These are phyloP conservation scores for Drosophila albomicans DNA, from an alignment of 1,140 invertebrate species.

Conservation along the genomic window DNA sequence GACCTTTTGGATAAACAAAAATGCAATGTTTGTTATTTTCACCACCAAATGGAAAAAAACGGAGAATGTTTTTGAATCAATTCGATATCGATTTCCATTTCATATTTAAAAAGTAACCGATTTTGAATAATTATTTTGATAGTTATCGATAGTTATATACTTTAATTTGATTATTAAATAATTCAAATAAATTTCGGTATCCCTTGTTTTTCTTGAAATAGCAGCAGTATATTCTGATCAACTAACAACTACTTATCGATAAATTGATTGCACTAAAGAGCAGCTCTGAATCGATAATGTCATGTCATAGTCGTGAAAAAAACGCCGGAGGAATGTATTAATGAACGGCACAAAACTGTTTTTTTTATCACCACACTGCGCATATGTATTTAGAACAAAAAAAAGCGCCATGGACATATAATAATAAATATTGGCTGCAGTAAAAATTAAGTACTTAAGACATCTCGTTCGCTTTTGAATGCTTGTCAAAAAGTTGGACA, in stretches of 20 bases:
- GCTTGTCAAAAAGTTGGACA: constrained; percentile 41
- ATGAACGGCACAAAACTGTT: constrained; percentile 60
- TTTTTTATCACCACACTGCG: constrained; percentile 64
- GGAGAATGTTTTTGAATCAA: neutral
- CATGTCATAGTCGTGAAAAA: constrained; percentile 59
- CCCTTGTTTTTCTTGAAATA: too few relatives aligned
- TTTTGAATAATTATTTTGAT: neutral
- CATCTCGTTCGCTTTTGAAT: constrained; percentile 50
- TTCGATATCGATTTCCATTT: neutral
- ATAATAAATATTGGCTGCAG: constrained; percentile 52
- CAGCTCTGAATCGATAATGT: constrained; percentile 52
- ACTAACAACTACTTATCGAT: constrained; percentile 31
- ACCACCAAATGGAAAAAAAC: neutral
- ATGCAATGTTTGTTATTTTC: neutral
- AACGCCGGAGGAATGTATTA: constrained; percentile 50
- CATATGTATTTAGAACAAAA: constrained; percentile 62
- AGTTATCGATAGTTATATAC: neutral
- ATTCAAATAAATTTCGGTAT: neutral
- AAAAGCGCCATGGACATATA: constrained; percentile 71
- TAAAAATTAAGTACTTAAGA: constrained; percentile 72
- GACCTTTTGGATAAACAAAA: neutral
- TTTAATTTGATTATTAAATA: too few relatives aligned
- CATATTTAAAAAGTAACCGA: neutral
- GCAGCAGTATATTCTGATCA: too few relatives aligned
- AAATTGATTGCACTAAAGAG: constrained; percentile 10